Evolutionary conservation across 1,140 invertebrate genomes (phyloP).

Genomic region (Trichonephila clavipes): DNA sequence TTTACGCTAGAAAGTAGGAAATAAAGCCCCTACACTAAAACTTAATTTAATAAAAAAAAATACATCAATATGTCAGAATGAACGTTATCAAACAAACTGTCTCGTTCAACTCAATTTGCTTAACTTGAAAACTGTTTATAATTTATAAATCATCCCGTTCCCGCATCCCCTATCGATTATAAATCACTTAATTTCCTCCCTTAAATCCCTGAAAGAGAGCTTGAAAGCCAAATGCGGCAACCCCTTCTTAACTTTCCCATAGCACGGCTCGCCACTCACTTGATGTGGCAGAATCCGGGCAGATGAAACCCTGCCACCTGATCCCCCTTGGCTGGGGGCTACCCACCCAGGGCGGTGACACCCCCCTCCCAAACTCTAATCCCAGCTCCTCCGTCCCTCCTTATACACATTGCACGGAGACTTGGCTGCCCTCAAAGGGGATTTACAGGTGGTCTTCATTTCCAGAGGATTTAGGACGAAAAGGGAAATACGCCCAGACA

Average conservation of each 20-base stretch:
- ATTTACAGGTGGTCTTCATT: constrained; percentile 77
- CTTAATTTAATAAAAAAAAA: no score
- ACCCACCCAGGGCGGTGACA: constrained; percentile 24
- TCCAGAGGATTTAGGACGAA: constrained; percentile 74
- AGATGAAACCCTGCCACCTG: constrained; percentile 70
- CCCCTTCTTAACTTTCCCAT: not conserved
- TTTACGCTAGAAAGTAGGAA: no score
- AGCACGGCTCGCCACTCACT: constrained; percentile 49
- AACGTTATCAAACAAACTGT: no score
- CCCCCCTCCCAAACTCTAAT: constrained; percentile 43
- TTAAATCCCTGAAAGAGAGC: not conserved
- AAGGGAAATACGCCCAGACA: constrained; percentile 66
- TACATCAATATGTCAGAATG: no score
- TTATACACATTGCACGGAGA: constrained; percentile 76
- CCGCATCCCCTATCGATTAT: not conserved
- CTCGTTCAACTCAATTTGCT: no score
- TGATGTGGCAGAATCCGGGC: constrained; percentile 58
- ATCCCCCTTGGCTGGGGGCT: constrained; percentile 48
- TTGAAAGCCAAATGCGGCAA: constrained; percentile 2
- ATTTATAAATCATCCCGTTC: not conserved
- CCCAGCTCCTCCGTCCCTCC: constrained; percentile 44
- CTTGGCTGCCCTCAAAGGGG: constrained; percentile 76
- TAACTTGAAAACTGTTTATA: no score
- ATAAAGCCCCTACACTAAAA: no score
- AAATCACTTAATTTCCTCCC: constrained; percentile 11